Evolutionary conservation across 1,140 invertebrate genomes (phyloP), one percentile per base, ranked within the genome.

Genomic region (Capitella teleta): DNA sequence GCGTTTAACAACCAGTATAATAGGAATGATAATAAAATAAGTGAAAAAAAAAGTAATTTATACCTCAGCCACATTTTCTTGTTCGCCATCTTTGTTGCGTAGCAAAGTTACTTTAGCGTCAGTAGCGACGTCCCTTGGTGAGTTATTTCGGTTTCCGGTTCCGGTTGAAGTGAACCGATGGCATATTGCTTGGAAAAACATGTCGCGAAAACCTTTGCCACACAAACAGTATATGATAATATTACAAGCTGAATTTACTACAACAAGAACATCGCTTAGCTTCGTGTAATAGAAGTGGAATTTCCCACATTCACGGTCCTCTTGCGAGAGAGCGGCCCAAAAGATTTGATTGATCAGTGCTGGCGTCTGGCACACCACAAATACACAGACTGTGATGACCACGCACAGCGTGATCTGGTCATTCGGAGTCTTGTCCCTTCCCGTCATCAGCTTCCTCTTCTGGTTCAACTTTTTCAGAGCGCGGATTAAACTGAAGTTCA

Each of bases 231-330:
- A 54, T n/a, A 54, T 41, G 32, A 51, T n/a, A 36, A 54, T 50
- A 37, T 54, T 54, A 16, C 40, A 23, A 12, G 47, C 34, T 24
- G 47, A 50, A 37, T 51, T 54, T 42, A 54, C 19, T 18, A 51
- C 48, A 10, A 54, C 53, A 3, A 54, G 53, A 10, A 38, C 24
- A 18, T 54, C 48, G 26, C 53, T 54, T 24, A 54, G n/a, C 25
- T 45, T 50, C 28, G 47, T 50, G 42, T 54, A 54, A 37, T 54
- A 54, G 42, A 37, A 54, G 41, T 54, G 48, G 34, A 54, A 51
- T 18, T 28, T 19, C 8, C 53, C 53, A 21, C 47, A 51, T 21
- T 32, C 3, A 14, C 52, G 34, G 16, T 38, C 48, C 12, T 12
- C 34, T 16, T 34, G 12, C 23, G 21, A n/a, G 8, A 28, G 24